Evolutionary conservation across 2,797 vertebrate species (phyloP).

Genomic region (Lycodopsis pacificus): DNA sequence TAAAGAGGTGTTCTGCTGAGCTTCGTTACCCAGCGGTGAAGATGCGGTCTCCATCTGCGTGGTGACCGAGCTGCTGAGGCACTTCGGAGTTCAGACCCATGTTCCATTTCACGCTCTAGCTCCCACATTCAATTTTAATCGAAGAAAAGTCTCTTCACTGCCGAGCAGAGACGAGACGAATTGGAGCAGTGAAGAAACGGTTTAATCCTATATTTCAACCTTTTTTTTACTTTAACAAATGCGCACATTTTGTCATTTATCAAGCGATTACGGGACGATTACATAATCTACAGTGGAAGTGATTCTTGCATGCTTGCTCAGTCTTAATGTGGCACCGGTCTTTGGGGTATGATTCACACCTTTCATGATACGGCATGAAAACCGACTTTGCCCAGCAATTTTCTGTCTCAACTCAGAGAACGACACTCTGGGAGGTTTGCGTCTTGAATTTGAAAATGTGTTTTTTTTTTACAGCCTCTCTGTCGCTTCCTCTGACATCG

Average conservation of each 20-base stretch:
- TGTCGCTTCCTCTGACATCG: slow-evolving; percentile 14
- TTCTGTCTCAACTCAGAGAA: background rate
- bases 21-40: slow-evolving; percentile 12
- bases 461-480: slow-evolving; percentile 2
- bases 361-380: background rate
- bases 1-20: slow-evolving; percentile 44
- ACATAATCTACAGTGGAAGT: background rate
- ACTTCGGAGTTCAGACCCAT: slow-evolving; percentile 54
- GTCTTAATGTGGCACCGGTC: background rate
- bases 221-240: slow-evolving; percentile 9
- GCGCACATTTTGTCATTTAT: background rate
- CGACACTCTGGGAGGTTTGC: background rate
- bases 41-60: slow-evolving; percentile 48
- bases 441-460: slow-evolving; percentile 21
- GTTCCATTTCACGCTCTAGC: slow-evolving; percentile 76
- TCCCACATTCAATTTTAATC: slow-evolving; percentile 78
- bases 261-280: background rate
- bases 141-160: slow-evolving; percentile 35
- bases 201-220: slow-evolving; percentile 15
- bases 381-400: background rate
- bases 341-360: background rate
- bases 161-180: slow-evolving; percentile 41
- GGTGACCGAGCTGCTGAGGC: slow-evolving; percentile 41
- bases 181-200: slow-evolving; percentile 26
- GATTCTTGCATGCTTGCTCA: background rate